Base-by-base conservation (phyloP, 2,113 vertebrate genomes). In the Oryzias javanicus region DNA sequence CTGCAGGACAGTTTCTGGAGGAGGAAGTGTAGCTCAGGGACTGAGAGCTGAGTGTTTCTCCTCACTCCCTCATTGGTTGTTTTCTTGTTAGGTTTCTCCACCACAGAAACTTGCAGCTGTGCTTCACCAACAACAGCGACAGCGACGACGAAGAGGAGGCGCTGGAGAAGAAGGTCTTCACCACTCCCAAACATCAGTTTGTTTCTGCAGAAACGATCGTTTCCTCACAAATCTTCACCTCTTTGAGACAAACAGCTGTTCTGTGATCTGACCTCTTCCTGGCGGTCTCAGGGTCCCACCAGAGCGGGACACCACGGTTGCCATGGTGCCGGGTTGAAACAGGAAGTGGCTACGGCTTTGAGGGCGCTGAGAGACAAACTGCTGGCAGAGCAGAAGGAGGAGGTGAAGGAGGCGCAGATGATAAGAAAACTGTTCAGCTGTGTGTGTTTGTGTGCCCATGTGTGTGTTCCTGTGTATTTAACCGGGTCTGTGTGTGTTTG, bases 101-200 rank as follows among this genome's bases (percentile, higher is more conserved):
- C 64, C 84, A 87, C 53, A 90, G 78, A 72, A 92, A 92, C 58
- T 82, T 92, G 49, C 91, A 92, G 81, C 79, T 92, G 18, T 92
- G 91, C 71, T 92, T 91, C 81, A 89, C 90, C 78, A 92, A 92
- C 71, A 65, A 90, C 74, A 89, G 86, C 25, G 88, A 91, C 64
- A 92, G 89, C 8, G 91, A 92, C 4, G 87, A 89, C 0, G 65
- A 70, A 15, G 90, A 91, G 17, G 72, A 60, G 5, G 74, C 56
- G 18, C n/a, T 20, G 42, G 54, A 62, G 7, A 73, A 42, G 22
- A 71, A 89, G 85, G 90, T 90, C 5, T 27, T 51, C 49, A 51
- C 5, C 1, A 50, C 60, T 15, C 24, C 13, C n/a, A 19, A 19
- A 35, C 7, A 35, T 35, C 35, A 35, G 35, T 12, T 35, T 35